These are phyloP conservation scores for Galerucella pusilla DNA, from an alignment of 2,888 invertebrate species.

Conservation along the genomic window DNA sequence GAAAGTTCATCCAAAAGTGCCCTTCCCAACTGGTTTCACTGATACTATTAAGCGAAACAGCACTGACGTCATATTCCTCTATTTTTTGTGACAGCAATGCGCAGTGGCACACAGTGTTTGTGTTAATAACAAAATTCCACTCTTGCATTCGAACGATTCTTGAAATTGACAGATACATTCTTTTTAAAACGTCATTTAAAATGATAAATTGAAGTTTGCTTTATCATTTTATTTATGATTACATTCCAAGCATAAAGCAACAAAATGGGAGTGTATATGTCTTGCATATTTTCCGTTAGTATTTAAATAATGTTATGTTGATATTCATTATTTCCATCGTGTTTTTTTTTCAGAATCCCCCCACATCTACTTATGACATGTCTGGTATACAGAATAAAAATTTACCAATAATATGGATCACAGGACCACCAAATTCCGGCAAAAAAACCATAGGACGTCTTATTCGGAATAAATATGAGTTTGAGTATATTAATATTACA, in stretches of 20 bases:
- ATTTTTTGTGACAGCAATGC: no score
- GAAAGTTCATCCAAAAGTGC: no score
- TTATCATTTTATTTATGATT: neutral
- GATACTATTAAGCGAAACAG: no score
- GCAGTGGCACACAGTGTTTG: no score
- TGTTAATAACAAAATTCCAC: no score
- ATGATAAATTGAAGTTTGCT: slow-evolving; percentile 13
- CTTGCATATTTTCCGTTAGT: slow-evolving; percentile 21
- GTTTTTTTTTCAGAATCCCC: neutral
- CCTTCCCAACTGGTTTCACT: no score
- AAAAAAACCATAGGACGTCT: slow-evolving; percentile 53
- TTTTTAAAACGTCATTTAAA: slow-evolving; percentile 18
- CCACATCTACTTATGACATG: slow-evolving; percentile 55
- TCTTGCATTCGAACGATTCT: neutral
- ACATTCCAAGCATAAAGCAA: neutral
- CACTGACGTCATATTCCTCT: no score
- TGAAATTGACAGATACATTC: slow-evolving; percentile 1
- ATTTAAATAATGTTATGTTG: neutral
- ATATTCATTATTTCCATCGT: neutral
- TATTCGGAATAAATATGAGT: slow-evolving; percentile 50
- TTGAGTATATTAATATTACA: slow-evolving; percentile 54
- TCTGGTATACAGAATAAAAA: slow-evolving; percentile 61
- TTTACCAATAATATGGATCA: slow-evolving; percentile 68
- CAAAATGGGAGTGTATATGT: slow-evolving; percentile 17
- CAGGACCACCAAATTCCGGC: slow-evolving; percentile 62